These are phyloP conservation scores for Drosophila bifasciata DNA, from an alignment of 1,140 invertebrate genomes.

Conservation along the genomic window DNA sequence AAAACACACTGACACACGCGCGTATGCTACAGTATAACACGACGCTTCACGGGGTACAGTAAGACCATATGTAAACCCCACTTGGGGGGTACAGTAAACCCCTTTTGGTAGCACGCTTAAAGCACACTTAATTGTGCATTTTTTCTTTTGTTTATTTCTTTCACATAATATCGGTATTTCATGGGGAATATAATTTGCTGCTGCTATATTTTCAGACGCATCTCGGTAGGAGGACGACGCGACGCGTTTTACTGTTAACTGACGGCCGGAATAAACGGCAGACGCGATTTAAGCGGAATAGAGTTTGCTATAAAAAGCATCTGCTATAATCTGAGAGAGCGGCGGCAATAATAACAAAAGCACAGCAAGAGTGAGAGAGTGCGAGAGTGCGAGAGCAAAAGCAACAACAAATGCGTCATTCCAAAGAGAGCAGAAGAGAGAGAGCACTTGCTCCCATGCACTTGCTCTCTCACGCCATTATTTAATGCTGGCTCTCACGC, in stretches of 20 bases:
- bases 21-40: conserved; percentile 18
- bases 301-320: conserved; percentile 73
- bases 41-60: no score
- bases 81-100: no score
- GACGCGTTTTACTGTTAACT: conserved; percentile 79
- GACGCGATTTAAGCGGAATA: conserved; percentile 29
- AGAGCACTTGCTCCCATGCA: background rate
- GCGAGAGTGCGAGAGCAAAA: conserved; percentile 18
- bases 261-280: conserved; percentile 54
- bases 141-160: conserved; percentile 26
- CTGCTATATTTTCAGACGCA: conserved; percentile 49
- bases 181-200: conserved; percentile 30
- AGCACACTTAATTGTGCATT: conserved; percentile 44
- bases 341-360: conserved; percentile 17
- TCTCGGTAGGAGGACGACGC: conserved; percentile 14
- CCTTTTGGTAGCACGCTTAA: conserved; percentile 17
- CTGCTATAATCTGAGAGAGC: conserved; percentile 8
- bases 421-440: conserved; percentile 23
- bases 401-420: conserved; percentile 41
- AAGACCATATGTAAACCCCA: no score
- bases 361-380: conserved; percentile 13
- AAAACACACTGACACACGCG: conserved; percentile 5
- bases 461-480: conserved; percentile 1
- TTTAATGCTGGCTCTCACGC: background rate
- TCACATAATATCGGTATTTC: conserved; percentile 15